Evolutionary conservation across 2,797 vertebrate species (phyloP), one percentile per base, ranked within the genome.

Genomic region (Tapera naevia): DNA sequence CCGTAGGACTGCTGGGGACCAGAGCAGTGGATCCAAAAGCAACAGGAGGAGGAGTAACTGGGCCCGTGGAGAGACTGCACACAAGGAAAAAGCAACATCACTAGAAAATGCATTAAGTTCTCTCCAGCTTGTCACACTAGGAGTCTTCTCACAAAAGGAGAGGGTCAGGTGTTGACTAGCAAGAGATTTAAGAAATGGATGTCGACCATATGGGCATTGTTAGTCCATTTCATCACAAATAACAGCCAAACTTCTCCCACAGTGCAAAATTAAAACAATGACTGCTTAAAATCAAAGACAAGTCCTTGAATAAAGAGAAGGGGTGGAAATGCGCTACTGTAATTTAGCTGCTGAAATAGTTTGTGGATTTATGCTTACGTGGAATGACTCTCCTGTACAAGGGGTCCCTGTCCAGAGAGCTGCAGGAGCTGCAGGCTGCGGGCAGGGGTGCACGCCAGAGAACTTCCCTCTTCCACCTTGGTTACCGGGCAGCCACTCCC

Each of bases 1-100:
- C 99, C 13, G 99, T 99, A 21, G 99, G 99, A n/a, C 99, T 99
- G 97, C 97, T 98, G 69, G 99, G 98, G 39, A 99, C 98, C 80
- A 99, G 96, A 79, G 98, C 98, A 30, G 95, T 97, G 53, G 98
- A 93, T 93, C 94, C 96, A 51, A 98, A 96, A 96, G 93, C 89
- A 82, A 98, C 98, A 48, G 97, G 98, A 84, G 99, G 98, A 78
- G 98, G 97, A 89, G 96, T 96, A 60, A 98, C 97, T 45, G 95
- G 97, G 91, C 98, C 98, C 65, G 98, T 98, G 88, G 98, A 99
- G 96, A 96, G 98, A 93, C 99, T 99, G 83, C 58, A 94, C 67
- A 84, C 9, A 56, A 88, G 65, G 43, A 50, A 70, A 94, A 94
- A 13, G 5, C 64, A 95, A 95, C 61, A 60, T 92, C 83, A 86